Evolutionary conservation across 2,888 invertebrate genomes (phyloP).

Genomic region (Nysson spinosus): DNA sequence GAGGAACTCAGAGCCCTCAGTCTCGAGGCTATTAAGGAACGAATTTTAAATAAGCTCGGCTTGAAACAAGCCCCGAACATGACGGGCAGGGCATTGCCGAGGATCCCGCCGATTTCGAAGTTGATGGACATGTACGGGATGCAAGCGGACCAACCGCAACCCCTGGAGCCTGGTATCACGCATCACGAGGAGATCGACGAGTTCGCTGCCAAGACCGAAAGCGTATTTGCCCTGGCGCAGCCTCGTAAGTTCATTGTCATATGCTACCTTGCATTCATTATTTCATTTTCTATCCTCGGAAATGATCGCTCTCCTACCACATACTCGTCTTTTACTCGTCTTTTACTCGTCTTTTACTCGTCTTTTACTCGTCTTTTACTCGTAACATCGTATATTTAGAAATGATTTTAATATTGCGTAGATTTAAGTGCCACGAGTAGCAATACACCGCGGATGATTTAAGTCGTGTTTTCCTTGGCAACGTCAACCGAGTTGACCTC

Average conservation of each 20-base stretch:
- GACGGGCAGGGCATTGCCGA: conserved; percentile 80
- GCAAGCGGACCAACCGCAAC: conserved; percentile 76
- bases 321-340: too few relatives aligned
- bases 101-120: conserved; percentile 78
- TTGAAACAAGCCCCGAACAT: conserved; percentile 81
- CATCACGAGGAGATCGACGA: conserved; percentile 78
- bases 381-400: too few relatives aligned
- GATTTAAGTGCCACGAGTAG: conserved; percentile 19
- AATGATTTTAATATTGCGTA: background rate
- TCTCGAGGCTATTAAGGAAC: conserved; percentile 81
- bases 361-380: too few relatives aligned
- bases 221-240: conserved; percentile 78
- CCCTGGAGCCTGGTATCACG: conserved; percentile 74
- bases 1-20: conserved; percentile 80
- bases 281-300: background rate
- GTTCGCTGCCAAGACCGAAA: conserved; percentile 78
- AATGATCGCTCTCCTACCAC: too few relatives aligned
- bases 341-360: too few relatives aligned
- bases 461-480: conserved; percentile 46
- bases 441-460: conserved; percentile 23
- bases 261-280: background rate
- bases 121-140: conserved; percentile 78
- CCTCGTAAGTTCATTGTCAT: conserved; percentile 73
- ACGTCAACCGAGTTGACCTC: conserved; percentile 48
- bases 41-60: conserved; percentile 81